These are phyloP conservation scores for Bubo blakistoni DNA, from an alignment of 2,113 vertebrate species.

Conservation along the genomic window DNA sequence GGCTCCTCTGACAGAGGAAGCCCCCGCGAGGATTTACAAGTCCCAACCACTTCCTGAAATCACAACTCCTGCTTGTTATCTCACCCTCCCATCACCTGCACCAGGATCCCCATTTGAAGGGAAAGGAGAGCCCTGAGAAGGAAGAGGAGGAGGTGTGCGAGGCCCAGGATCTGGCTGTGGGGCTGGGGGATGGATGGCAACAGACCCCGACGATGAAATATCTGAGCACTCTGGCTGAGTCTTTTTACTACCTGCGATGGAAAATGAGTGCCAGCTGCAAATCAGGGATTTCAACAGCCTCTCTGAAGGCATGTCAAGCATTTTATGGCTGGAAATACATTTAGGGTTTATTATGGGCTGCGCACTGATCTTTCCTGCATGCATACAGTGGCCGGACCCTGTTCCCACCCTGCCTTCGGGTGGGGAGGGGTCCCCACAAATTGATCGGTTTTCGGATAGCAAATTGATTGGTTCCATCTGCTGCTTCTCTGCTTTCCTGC, in stretches of 20 bases:
- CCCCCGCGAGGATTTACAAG: constrained; percentile 68
- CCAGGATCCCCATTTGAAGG: not conserved
- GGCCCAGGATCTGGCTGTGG: not conserved
- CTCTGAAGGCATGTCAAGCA: constrained; percentile 53
- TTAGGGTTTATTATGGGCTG: constrained; percentile 52
- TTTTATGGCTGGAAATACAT: constrained; percentile 65
- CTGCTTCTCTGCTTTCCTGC: constrained; percentile 44
- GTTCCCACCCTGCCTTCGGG: constrained; percentile 8
- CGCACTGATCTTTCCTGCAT: constrained; percentile 26
- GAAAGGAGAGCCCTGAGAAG: constrained; percentile 45
- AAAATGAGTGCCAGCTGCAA: constrained; percentile 68
- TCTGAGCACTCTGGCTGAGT: not conserved
- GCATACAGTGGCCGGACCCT: not conserved
- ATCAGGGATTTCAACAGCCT: constrained; percentile 63
- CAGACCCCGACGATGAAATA: not conserved
- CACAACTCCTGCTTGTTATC: constrained; percentile 31
- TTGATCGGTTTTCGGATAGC: not conserved
- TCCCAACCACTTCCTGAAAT: constrained; percentile 61
- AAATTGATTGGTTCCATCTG: constrained; percentile 60
- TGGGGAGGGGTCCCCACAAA: constrained; percentile 11
- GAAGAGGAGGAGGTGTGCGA: not conserved
- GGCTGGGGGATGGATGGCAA: not conserved
- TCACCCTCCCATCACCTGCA: constrained; percentile 24
- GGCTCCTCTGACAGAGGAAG: constrained; percentile 67
- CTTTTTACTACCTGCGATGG: constrained; percentile 66